Base-by-base conservation (phyloP, 1,140 invertebrate species). In the Brachionus angularis region DNA sequence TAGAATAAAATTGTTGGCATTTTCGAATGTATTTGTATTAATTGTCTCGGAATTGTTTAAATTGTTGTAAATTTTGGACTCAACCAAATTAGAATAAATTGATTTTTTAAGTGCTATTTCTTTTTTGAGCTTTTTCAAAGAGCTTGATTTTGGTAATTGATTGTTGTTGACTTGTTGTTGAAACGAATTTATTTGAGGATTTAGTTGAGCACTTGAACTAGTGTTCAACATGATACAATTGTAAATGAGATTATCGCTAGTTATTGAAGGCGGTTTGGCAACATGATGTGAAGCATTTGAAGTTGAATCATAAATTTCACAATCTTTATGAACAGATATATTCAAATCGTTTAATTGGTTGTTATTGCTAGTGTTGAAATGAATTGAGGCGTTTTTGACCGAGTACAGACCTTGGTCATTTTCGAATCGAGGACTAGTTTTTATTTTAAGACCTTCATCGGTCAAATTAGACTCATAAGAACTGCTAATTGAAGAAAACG, bases 331-430 rank as follows among this genome's bases (percentile, higher is more conserved):
- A 34, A 55, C 52, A 33, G 18, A 21, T 58, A 34, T 18, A 58
- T 58, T 39, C 10, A 58, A 58, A 18, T 58, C 53, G 8, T 33
- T 14, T 1, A 39, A 18, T 58, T 58, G 34, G 36, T 39, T 58
- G 5, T 12, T 58, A 18, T 1, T 31, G 25, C 8, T 58, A 18
- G 39, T 58, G 36, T 33, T 58, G 53, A 58, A 58, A 58, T 58
- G 53, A 18, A 58, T 58, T 23, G 53, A 58, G 25, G 53, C 53
- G 18, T 58, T 58, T 25, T 58, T 58, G 8, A 58, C 53, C 25
- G 53, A 58, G 16, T 58, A 58, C 8, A 58, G 25, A 14, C 53
- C 53, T 58, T 58, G 53, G 4, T 39, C 33, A 10, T 58, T 39
- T 12, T 39, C 53, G 21, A n/a, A 18, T 27, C 21, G 34, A 14